Evolutionary conservation across 2,797 vertebrate genomes (phyloP), one percentile per base, ranked within the genome.

Genomic region (Bufotes viridis): DNA sequence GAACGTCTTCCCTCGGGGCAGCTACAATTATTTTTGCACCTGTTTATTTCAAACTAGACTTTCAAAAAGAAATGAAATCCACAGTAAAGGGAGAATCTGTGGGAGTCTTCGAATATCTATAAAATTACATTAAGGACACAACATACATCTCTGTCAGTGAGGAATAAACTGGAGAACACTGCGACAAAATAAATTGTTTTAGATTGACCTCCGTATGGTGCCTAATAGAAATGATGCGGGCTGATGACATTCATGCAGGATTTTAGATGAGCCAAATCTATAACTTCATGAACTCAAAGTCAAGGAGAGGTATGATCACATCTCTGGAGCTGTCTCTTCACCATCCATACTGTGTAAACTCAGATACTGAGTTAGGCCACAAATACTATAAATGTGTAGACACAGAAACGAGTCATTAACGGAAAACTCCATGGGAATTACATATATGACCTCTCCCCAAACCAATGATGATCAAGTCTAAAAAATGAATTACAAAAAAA

Each of bases 171-270:
- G 57, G 82, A 88, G 82, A 60, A 88, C 82, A 85, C 81, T 55
- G 81, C 74, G 57, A 63, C n/a, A 61, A 74, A 87, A 88, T 74
- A 85, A 84, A 88, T 72, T 61, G 22, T 80, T 80, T 83, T 53
- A 85, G 75, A 88, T 80, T 88, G 87, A 88, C 87, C 87, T 84
- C 82, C 60, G 82, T 85, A 85, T 85, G 82, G 87, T 11, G 55
- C 85, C 87, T 85, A 29, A 80, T 61, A 84, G 75, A 70, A 84
- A 84, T 72, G 29, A 69, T 79, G 61, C 55, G 26, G 24, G 17
- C 69, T 13, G 65, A 79, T 58, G 81, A 82, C 60, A 78, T 75
- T 53, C 29, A 61, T 7, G 26, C 57, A 18, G 79, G 34, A 82
- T 78, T 76, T 49, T 69, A 53, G 4, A 24, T 67, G 20, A 75